Percentiles rank a stretch among this genome's conserved stretches.
Evolutionary conservation across 2,888 invertebrate genomes (phyloP).

Genomic region (Axea sp.): DNA sequence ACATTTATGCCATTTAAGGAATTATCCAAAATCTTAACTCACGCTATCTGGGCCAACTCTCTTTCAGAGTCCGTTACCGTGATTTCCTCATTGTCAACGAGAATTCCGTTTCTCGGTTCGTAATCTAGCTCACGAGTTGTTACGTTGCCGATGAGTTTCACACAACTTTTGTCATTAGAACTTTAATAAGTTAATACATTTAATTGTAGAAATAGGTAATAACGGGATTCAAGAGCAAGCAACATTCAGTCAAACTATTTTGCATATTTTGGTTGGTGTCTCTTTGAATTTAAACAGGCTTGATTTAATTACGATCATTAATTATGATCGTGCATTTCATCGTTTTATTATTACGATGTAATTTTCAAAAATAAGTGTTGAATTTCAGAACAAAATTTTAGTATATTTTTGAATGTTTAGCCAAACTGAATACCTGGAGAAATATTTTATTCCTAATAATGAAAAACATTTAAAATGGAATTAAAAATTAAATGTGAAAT

Average conservation of each 20-base stretch:
- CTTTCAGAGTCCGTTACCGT: conserved; percentile 26
- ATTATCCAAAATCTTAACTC: conserved; percentile 38
- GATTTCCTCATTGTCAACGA: conserved; percentile 57
- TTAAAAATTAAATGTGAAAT: too few species aligned
- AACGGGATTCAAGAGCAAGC: conserved; percentile 39
- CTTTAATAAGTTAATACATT: conserved; percentile 77
- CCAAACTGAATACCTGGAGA: too few species aligned
- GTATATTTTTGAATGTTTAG: too few species aligned
- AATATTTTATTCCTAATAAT: too few species aligned
- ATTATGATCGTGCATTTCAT: conserved; percentile 1
- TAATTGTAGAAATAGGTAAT: conserved; percentile 55
- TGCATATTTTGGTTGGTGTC: conserved; percentile 23
- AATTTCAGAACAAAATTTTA: too few species aligned
- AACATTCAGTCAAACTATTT: conserved; percentile 53
- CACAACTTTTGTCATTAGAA: conserved; percentile 77
- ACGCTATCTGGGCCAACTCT: conserved; percentile 8
- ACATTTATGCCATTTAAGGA: conserved; percentile 11
- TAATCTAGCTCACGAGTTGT: conserved; percentile 50
- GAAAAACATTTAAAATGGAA: too few species aligned
- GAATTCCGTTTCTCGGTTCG: conserved; percentile 53
- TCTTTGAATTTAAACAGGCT: neutral
- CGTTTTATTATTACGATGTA: too few species aligned
- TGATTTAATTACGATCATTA: conserved; percentile 18
- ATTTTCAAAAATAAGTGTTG: too few species aligned
- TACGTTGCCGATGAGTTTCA: conserved; percentile 57